Conservation (phyloP, 2,113 vertebrate species). For the Desmodus rotundus region DNA sequence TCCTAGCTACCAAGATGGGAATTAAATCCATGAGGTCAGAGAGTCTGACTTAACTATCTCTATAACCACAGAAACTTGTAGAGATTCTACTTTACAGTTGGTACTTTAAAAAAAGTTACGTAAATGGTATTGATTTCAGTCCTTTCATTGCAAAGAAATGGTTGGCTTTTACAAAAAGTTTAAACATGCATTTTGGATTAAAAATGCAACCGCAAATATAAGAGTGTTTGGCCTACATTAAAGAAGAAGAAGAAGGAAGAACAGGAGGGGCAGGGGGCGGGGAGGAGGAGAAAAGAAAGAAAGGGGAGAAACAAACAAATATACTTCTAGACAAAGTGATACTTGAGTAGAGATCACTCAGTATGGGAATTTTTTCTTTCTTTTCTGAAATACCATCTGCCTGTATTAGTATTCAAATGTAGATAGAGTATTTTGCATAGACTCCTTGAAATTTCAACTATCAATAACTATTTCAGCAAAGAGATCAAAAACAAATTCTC, state of each 20-base stretch:
- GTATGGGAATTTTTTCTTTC: not conserved
- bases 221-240: not conserved
- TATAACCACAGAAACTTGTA: not conserved
- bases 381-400: not conserved
- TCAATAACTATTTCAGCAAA: not conserved
- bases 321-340: not conserved
- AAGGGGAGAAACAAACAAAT: not conserved
- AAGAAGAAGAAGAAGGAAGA: too few species aligned
- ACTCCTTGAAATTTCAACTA: not conserved
- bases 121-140: not conserved
- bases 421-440: not conserved
- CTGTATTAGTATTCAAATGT: constrained; percentile 47
- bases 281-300: not conserved
- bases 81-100: not conserved
- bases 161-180: not conserved
- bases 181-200: not conserved
- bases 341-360: not conserved
- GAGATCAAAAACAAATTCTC: not conserved
- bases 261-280: too few species aligned
- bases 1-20: not conserved
- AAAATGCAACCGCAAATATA: not conserved
- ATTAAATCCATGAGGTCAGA: not conserved
- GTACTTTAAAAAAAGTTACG: not conserved
- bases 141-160: not conserved
- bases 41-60: not conserved